phyloP scores from a whole-genome alignment of 2,797 vertebrate species.

The Graptemys geographica region DNA sequence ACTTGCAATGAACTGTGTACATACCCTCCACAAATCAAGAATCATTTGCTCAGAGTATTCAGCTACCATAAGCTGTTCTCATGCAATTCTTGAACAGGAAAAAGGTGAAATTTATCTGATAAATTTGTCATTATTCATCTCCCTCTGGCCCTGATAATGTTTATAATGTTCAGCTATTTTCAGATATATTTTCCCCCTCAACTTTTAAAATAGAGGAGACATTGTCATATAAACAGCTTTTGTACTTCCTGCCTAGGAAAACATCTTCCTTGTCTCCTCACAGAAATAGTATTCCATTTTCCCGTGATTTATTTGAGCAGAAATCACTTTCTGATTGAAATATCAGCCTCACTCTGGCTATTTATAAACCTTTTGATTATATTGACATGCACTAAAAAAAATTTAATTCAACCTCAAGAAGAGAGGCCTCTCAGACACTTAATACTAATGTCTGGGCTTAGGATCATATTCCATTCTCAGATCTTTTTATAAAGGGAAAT shows the following conservation, averaged over 20 bases:
- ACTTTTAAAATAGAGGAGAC: not conserved
- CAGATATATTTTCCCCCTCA: not conserved
- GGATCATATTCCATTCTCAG: not conserved
- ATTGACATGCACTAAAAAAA: slow-evolving; percentile 50
- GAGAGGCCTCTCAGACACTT: slow-evolving; percentile 33
- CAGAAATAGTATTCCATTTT: slow-evolving; percentile 24
- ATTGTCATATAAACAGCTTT: slow-evolving; percentile 53
- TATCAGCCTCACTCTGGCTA: slow-evolving; percentile 57
- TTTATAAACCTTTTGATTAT: slow-evolving; percentile 23
- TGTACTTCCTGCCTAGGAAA: slow-evolving; percentile 65
- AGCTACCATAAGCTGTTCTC: not conserved
- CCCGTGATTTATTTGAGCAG: slow-evolving; percentile 51
- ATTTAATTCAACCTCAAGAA: slow-evolving; percentile 34
- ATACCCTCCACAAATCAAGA: not conserved
- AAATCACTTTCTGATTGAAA: slow-evolving; percentile 62
- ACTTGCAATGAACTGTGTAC: not conserved
- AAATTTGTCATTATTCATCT: not conserved
- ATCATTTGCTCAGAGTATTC: not conserved
- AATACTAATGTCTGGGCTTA: slow-evolving; percentile 1
- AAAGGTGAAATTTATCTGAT: not conserved
- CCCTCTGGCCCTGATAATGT: not conserved
- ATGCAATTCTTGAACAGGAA: not conserved
- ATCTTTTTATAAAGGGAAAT: slow-evolving; percentile 4
- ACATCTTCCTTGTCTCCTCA: slow-evolving; percentile 40
- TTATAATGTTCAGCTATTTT: not conserved